Evolutionary conservation across 2,888 invertebrate genomes (phyloP), one percentile per base, ranked within the genome.

Genomic region (Sesia apiformis): DNA sequence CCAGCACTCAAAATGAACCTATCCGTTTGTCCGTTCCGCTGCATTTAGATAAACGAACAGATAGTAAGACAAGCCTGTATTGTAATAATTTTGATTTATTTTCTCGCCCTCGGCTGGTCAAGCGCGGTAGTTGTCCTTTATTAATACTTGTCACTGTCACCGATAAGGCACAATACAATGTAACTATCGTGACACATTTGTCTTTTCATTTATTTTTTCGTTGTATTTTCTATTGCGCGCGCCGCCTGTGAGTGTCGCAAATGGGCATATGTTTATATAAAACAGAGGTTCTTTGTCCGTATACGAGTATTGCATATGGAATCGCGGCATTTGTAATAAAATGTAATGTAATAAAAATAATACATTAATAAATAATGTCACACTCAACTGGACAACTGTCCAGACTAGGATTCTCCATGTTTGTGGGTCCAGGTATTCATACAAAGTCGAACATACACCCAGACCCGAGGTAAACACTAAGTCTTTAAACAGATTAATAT

Each of bases 71-170:
- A 69, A 63, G 65, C 65, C 64, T 65, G 76, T 78, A 82, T 84
- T 81, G 83, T 84, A 79, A 78, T 84, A 81, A 86, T 79, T 82
- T 72, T 74, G 70, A 75, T 76, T 74, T 76, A 72, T 74, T 76
- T 52, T 52, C 38, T 49, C n/a, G 43, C 38, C 49, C 6, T 40
- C 55, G 42, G 57, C 51, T 64, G 66, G 66, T 70, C 76, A 78
- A 72, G 70, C 72, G 73, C 75, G 69, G 84, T 78, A 80, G 84
- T 84, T 72, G 74, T 80, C 77, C 78, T 86, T 84, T 85, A 85
- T 84, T 84, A 84, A 84, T 80, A 84, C 84, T 78, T 83, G 85
- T 84, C 86, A 79, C 76, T 81, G 83, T 84, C 83, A 79, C 70
- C 76, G 86, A 85, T 87, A 84, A 78, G 69, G 68, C 67, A 63